Evolutionary conservation across 53 echinoderm and acorn worm genomes (phyloP), one percentile per base, ranked within the genome.

Genomic region (Crossaster papposus): DNA sequence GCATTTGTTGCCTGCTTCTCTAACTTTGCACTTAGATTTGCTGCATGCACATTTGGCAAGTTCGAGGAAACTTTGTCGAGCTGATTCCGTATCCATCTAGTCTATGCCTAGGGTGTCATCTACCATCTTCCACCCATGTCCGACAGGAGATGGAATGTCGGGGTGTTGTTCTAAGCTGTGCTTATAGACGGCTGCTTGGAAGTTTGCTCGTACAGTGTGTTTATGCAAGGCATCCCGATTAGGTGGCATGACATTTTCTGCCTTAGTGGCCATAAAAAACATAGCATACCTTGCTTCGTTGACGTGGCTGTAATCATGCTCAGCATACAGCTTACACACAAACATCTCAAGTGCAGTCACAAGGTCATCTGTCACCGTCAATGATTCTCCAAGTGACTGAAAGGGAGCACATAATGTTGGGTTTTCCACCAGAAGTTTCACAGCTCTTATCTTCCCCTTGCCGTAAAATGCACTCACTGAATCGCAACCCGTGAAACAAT

Each of bases 401-500:
- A 58, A 15, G 82, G n/a, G 30, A 32, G 18, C 8, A 22, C 35
- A 55, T 36, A 55, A 76, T 15, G 50, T 53, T 51, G 72, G 30
- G 30, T 65, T 54, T 54, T 88, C 20, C 22, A 10, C 58, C 26
- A 93, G 14, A 23, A 85, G 80, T 75, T 79, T 36, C 1, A 90
- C 14, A 44, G 91, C 88, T 80, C 81, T 93, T 23, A 55, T 62
- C 83, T 93, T 93, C 35, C 93, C 93, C 62, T 88, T 90, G 65
- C 86, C 71, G 29, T 81, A 81, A 62, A 93, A 91, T 5, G 82
- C 79, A 75, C 93, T 93, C 22, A 88, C 84, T 28, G 93, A 62
- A 78, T 91, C 93, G 54, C 93, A 91, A 4, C 90, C 91, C 24
- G 93, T 82, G 79, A 94, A 82, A 14, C 82, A 81, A 50, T 91